These are phyloP conservation scores for Coregonus clupeaformis DNA, from an alignment of 2,113 vertebrate species.

Conservation along the genomic window DNA sequence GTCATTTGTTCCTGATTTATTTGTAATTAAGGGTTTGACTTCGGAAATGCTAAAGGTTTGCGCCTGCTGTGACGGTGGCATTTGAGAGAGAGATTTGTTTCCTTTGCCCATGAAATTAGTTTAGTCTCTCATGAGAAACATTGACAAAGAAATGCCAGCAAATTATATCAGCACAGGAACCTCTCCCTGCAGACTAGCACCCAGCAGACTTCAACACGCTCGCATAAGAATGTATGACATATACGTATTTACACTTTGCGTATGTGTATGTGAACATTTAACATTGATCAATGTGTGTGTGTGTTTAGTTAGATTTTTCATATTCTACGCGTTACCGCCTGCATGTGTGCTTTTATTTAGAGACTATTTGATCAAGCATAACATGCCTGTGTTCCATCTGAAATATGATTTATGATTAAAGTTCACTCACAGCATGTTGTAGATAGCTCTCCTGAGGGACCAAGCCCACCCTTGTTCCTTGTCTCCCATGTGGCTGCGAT, in stretches of 20 bases:
- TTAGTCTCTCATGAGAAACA: conserved; percentile 47
- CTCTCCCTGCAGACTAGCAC: conserved; percentile 31
- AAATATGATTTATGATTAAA: conserved; percentile 36
- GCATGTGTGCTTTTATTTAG: neutral
- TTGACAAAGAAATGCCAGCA: conserved; percentile 52
- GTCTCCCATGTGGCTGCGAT: conserved; percentile 31
- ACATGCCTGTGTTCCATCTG: conserved; percentile 39
- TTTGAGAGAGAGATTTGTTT: conserved; percentile 56
- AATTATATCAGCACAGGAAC: conserved; percentile 47
- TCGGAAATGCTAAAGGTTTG: conserved; percentile 50
- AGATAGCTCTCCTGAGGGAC: conserved; percentile 28
- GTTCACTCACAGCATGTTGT: conserved; percentile 38
- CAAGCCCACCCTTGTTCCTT: conserved; percentile 37
- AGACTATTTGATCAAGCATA: neutral
- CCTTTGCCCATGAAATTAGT: conserved; percentile 52
- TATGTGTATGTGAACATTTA: neutral
- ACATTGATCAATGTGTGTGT: too few relatives aligned
- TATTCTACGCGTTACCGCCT: too few relatives aligned
- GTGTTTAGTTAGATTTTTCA: too few relatives aligned
- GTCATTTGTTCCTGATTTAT: conserved; percentile 46
- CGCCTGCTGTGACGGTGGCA: conserved; percentile 43
- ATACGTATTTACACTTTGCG: neutral
- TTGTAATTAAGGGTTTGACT: conserved; percentile 47
- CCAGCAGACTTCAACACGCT: neutral
- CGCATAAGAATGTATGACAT: neutral